Base-by-base conservation (phyloP, 2,797 vertebrate species). In the Macrochelys suwanniensis region DNA sequence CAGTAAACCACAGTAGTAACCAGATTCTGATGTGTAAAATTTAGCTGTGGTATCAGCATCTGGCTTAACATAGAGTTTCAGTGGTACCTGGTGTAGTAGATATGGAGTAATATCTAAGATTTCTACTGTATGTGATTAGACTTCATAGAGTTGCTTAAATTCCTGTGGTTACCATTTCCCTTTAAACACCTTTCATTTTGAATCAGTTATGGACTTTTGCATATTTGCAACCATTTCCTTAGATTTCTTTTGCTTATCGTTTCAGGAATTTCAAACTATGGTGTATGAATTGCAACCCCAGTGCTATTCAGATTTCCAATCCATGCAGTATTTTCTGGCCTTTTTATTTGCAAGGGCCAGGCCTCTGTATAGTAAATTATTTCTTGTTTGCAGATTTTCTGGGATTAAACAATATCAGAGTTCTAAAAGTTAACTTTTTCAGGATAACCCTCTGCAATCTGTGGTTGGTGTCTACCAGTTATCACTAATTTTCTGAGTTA, bases 351-450 rank as follows among this genome's bases (percentile, higher is more conserved):
- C 59, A 93, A 89, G n/a, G 10, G n/a, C 8, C n/a, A 28, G 11
- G 49, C 68, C 65, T 0, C 0, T 33, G 5, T 83, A 5, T 42
- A 11, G 16, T 17, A 89, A 92, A 50, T 51, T 59, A 28, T 90
- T 93, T 79, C 65, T 45, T 81, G 54, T 33, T 81, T 91, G 1
- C 9, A 33, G 57, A 4, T 92, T 95, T 95, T 31, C 80, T 79
- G 74, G 57, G 16, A 92, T 11, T 61, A 85, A 88, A 51, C 16
- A 89, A 84, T 89, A 94, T 93, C 59, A 79, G 53, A 56, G 7
- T 68, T 71, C 45, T 49, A 19, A 92, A 95, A 92, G 54, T 96
- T 76, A 65, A 65, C 87, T 94, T 95, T 82, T 71, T 88, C 74
- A 87, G 1, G 28, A 54, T 83, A 10, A 78, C 88, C 76, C 89